These are phyloP conservation scores for Campoplex capitator DNA, from an alignment of 2,888 invertebrate genomes.

Conservation along the genomic window DNA sequence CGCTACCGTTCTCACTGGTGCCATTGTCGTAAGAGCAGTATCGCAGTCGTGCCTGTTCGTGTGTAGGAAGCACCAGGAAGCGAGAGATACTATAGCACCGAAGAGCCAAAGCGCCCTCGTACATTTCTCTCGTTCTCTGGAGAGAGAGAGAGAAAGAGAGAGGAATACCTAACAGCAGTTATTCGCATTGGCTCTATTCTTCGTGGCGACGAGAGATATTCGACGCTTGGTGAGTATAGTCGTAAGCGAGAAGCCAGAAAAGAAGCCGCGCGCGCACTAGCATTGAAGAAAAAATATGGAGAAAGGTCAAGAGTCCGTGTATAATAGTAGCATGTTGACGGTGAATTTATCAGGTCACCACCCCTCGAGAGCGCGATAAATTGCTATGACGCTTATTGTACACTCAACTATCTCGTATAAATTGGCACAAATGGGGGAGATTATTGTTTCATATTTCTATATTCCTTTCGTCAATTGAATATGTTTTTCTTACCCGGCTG, in stretches of 20 bases:
- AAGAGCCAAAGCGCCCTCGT: slow-evolving; percentile 16
- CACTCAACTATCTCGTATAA: slow-evolving; percentile 15
- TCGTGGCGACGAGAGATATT: slow-evolving; percentile 11
- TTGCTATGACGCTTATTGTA: slow-evolving; percentile 47
- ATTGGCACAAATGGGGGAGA: neutral
- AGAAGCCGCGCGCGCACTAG: neutral
- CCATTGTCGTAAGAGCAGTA: slow-evolving; percentile 18
- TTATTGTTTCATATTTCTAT: slow-evolving; percentile 4
- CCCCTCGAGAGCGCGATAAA: slow-evolving; percentile 43
- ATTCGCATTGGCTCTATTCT: slow-evolving; percentile 41
- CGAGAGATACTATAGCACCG: slow-evolving; percentile 19
- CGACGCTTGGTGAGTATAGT: slow-evolving; percentile 4
- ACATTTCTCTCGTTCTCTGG: slow-evolving; percentile 1
- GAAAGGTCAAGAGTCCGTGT: slow-evolving; percentile 9
- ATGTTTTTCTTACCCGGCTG: neutral
- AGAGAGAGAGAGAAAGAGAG: neutral
- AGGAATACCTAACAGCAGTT: slow-evolving; percentile 24
- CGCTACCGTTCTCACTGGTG: slow-evolving; percentile 25
- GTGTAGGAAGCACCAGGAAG: slow-evolving; percentile 32
- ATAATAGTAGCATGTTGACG: slow-evolving; percentile 48
- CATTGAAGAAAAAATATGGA: neutral
- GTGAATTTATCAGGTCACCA: slow-evolving; percentile 55
- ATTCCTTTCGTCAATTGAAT: neutral
- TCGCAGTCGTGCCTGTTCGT: slow-evolving; percentile 23
- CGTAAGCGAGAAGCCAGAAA: slow-evolving; percentile 28